Conservation (phyloP, 2,797 vertebrate species). For the Lateolabrax maculatus region DNA sequence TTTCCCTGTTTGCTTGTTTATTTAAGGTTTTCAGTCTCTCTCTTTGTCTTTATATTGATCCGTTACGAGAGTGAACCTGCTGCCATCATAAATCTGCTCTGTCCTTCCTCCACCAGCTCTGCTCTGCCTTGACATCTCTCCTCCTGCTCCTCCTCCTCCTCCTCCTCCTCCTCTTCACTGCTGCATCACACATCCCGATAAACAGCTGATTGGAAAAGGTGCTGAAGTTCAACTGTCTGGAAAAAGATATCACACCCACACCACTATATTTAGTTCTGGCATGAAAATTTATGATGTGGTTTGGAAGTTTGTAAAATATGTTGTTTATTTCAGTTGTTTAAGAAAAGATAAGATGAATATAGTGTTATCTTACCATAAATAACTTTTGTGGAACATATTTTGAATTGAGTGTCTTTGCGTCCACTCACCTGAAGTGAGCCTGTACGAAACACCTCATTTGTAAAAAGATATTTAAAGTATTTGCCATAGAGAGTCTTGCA, state of each 20-base stretch:
- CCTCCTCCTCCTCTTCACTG: constrained; percentile 22
- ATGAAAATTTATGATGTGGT: not conserved
- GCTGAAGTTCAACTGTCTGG: not conserved
- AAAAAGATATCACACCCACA: not conserved
- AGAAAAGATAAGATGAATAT: no score
- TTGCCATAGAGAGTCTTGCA: not conserved
- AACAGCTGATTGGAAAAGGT: constrained; percentile 37
- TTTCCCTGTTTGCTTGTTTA: not conserved
- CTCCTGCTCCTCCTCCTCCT: constrained; percentile 6
- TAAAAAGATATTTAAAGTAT: not conserved
- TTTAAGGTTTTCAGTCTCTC: not conserved
- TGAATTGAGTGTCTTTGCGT: not conserved
- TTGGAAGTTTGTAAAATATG: not conserved
- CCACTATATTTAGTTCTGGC: not conserved
- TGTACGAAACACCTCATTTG: not conserved
- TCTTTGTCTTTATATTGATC: constrained; percentile 16
- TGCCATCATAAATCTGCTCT: constrained; percentile 16
- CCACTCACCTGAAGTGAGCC: no score
- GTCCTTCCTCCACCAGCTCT: not conserved
- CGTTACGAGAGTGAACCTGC: not conserved
- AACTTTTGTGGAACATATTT: not conserved
- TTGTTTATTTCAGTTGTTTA: not conserved
- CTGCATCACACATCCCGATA: constrained; percentile 26
- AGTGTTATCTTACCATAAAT: not conserved
- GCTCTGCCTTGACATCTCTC: not conserved